Evolutionary conservation across 2,888 invertebrate species (phyloP), one percentile per base, ranked within the genome.

Genomic region (Cerceris ruficornis): DNA sequence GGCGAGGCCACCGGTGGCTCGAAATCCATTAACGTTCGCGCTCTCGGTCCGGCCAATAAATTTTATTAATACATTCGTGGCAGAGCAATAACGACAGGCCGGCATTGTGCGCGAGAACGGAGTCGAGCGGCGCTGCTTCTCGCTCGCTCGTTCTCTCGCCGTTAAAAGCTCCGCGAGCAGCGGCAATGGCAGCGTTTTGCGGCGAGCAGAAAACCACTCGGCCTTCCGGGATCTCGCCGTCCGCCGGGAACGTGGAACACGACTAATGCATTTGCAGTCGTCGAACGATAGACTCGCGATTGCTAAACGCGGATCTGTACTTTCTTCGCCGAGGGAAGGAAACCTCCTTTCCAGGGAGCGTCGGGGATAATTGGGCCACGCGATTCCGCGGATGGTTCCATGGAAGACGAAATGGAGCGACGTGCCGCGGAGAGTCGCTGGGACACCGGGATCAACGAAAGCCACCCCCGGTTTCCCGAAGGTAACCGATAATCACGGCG

Each of bases 21-120:
- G 81, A 90, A 91, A 91, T 91, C 90, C 91, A 91, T 91, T 91
- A 91, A 89, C 88, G 84, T 84, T 85, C 67, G 82, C 78, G 86
- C 87, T 82, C 87, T 87, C 89, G 77, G 85, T 69, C 82, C 84
- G 83, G 82, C 88, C 86, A 90, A 90, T 91, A 91, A 90, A 91
- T 90, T 91, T 90, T 89, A 91, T 90, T 90, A 90, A 91, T 90
- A 88, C 90, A 90, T 89, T 89, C 88, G 87, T 86, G 85, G 84
- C 85, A 80, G 84, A 75, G 89, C 83, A 89, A 89, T 91, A 90
- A 90, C 88, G 87, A 88, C 81, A 86, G 84, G 59, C 72, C 80
- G 75, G 85, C 79, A 86, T 86, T 88, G 86, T 84, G 76, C 67
- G 73, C 69, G 65, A 46, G 68, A 75, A 69, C 54, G 41, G 58